Percentiles rank a stretch among this genome's conserved stretches.
phyloP scores from a whole-genome alignment of 2,888 invertebrate genomes.

The Encarsia formosa region DNA sequence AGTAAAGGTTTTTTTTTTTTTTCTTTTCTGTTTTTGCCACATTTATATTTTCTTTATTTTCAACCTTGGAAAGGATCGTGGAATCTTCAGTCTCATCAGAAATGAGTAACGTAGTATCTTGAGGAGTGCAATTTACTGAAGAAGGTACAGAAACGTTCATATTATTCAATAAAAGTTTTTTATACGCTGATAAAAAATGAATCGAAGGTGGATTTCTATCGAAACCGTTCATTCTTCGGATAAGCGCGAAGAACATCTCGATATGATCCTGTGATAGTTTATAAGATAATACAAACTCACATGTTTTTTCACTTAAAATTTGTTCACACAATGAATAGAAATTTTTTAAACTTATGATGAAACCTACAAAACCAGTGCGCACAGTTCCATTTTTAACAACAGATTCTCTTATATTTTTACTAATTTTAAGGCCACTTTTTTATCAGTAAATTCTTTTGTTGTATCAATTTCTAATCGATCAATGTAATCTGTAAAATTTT shows the following conservation, averaged over 20 bases:
- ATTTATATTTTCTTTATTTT: too few species aligned
- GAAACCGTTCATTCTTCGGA: slow-evolving; percentile 21
- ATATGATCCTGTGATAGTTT: slow-evolving; percentile 26
- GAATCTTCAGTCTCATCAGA: too few species aligned
- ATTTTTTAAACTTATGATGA: slow-evolving; percentile 21
- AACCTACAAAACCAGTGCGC: slow-evolving; percentile 25
- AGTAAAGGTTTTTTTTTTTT: background rate
- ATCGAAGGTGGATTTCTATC: slow-evolving; percentile 19
- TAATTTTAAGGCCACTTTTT: too few species aligned
- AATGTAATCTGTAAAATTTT: too few species aligned
- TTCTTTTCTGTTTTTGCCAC: background rate
- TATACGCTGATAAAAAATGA: slow-evolving; percentile 24
- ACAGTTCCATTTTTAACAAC: too few species aligned
- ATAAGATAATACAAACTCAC: slow-evolving; percentile 15
- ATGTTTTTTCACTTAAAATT: slow-evolving; percentile 8
- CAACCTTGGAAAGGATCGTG: too few species aligned
- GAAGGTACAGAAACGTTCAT: slow-evolving; percentile 9
- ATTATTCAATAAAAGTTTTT: slow-evolving; percentile 18
- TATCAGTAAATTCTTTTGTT: too few species aligned
- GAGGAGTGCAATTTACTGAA: slow-evolving; percentile 15
- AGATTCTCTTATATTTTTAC: too few species aligned
- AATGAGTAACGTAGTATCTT: slow-evolving; percentile 14
- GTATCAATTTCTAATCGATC: too few species aligned
- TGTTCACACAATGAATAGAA: slow-evolving; percentile 11
- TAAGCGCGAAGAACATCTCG: slow-evolving; percentile 23